Evolutionary conservation across 2,113 vertebrate species (phyloP).

Genomic region (Sialia sialis): DNA sequence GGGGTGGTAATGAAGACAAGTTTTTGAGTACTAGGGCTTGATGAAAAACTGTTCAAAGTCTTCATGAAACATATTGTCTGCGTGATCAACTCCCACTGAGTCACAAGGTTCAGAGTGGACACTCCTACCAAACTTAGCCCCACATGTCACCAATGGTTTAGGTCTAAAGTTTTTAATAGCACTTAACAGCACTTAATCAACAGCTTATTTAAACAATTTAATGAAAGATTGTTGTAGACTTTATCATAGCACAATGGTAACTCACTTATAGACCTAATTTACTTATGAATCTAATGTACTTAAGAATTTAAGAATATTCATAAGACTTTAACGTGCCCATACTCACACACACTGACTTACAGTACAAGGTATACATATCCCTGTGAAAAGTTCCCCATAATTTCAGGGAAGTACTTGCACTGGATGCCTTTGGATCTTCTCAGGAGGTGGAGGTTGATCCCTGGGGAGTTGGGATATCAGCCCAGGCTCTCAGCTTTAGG

Average conservation of each 20-base stretch:
- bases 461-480: not conserved
- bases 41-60: not conserved
- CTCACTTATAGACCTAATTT: not conserved
- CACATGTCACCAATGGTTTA: not conserved
- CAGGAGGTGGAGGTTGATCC: not conserved
- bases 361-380: not conserved
- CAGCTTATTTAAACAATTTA: not conserved
- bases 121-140: not conserved
- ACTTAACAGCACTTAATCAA: not conserved
- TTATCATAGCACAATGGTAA: not conserved
- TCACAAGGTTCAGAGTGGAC: not conserved
- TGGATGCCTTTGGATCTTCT: not conserved
- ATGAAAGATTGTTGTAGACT: not conserved
- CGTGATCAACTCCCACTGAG: not conserved
- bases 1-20: not conserved
- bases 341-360: accelerated
- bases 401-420: not conserved
- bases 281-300: not conserved
- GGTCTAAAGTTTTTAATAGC: not conserved
- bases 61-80: not conserved
- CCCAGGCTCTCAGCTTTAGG: not conserved
- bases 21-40: not conserved
- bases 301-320: not conserved
- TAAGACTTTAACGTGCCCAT: not conserved
- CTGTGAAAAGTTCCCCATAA: not conserved